Evolutionary conservation across 2,797 vertebrate genomes (phyloP).

Genomic region (Pangasius krempfi): DNA sequence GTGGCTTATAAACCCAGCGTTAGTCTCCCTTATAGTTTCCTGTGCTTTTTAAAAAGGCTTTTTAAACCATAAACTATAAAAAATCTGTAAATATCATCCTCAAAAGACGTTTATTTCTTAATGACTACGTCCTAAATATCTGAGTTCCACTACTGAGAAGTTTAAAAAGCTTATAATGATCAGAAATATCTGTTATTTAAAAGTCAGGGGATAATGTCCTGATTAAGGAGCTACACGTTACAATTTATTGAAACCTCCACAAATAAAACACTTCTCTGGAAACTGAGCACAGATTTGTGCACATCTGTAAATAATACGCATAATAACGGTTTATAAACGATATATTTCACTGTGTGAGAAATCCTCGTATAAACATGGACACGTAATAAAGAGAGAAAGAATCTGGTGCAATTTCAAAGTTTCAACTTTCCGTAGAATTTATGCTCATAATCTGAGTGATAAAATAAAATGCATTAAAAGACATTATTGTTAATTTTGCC

Average conservation of each 20-base stretch:
- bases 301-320: background rate
- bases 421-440: background rate
- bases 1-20: background rate
- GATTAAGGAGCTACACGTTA: background rate
- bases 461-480: background rate
- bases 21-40: background rate
- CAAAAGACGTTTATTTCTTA: background rate
- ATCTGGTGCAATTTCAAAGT: background rate
- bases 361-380: background rate
- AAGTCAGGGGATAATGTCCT: background rate
- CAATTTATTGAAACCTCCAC: background rate
- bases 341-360: background rate
- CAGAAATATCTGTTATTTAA: background rate
- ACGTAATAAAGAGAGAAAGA: background rate
- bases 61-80: background rate
- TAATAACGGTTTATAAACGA: background rate
- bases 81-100: background rate
- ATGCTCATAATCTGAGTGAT: background rate
- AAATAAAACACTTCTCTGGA: background rate
- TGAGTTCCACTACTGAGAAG: background rate
- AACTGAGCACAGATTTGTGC: background rate
- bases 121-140: background rate
- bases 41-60: background rate
- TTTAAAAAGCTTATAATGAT: background rate
- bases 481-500: background rate